These are phyloP conservation scores for Acheta domesticus DNA, from an alignment of 2,888 invertebrate genomes.

Conservation along the genomic window DNA sequence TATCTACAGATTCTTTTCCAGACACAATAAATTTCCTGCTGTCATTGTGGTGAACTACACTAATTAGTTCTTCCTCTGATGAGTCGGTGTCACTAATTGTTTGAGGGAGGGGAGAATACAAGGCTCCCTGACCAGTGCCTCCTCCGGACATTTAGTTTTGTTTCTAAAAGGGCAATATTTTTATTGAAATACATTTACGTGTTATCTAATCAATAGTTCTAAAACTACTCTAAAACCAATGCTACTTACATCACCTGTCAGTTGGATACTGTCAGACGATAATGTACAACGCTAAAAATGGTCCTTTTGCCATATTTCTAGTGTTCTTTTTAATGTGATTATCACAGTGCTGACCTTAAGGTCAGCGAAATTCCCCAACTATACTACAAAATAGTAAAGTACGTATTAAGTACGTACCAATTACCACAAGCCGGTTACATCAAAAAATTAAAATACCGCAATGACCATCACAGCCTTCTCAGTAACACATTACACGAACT, in stretches of 20 bases:
- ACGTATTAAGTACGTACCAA: slow-evolving; percentile 4
- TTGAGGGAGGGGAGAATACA: slow-evolving; percentile 74
- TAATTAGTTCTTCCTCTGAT: slow-evolving; percentile 59
- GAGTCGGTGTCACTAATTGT: slow-evolving; percentile 74
- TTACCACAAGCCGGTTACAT: not conserved
- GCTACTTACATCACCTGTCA: slow-evolving; percentile 7
- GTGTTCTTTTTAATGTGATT: not conserved
- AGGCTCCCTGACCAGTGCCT: slow-evolving; percentile 40
- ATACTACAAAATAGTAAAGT: slow-evolving; percentile 1
- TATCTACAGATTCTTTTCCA: slow-evolving; percentile 29
- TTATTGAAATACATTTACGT: not conserved
- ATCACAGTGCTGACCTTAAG: not conserved
- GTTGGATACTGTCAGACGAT: not conserved
- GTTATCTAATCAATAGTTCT: not conserved
- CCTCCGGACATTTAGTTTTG: slow-evolving; percentile 36
- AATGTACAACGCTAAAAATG: not conserved
- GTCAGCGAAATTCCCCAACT: not conserved
- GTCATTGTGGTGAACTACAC: slow-evolving; percentile 31
- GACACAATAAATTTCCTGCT: slow-evolving; percentile 32
- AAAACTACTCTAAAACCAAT: not conserved
- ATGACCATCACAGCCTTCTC: too few relatives aligned
- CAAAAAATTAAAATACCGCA: slow-evolving; percentile 8
- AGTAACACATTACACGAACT: too few relatives aligned
- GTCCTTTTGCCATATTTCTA: not conserved
- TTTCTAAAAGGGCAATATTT: not conserved